phyloP scores from a whole-genome alignment of 53 echinoderm and acorn worm species.

The Temnopleurus reevesii region DNA sequence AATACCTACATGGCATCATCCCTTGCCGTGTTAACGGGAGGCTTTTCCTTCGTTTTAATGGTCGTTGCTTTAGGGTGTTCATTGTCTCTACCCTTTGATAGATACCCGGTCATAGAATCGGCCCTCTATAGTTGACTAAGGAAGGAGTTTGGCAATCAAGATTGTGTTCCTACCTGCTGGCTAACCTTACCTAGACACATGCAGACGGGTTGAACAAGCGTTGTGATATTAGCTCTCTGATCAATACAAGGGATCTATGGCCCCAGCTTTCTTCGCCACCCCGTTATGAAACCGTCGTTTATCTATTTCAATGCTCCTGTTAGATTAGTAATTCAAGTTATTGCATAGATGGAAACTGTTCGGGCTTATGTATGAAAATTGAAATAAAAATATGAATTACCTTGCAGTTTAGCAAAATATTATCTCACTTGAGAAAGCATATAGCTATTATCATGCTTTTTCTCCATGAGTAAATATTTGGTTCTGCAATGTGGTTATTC shows the following conservation, averaged over 20 bases:
- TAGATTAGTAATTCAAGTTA: not conserved
- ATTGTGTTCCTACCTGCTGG: constrained; percentile 13
- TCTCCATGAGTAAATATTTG: too few relatives aligned
- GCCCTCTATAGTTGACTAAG: constrained; percentile 18
- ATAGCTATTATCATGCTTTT: too few relatives aligned
- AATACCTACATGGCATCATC: not conserved
- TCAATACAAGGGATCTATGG: not conserved
- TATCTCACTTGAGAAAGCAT: too few relatives aligned
- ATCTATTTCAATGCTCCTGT: not conserved
- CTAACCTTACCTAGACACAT: constrained; percentile 2
- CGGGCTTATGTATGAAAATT: too few relatives aligned
- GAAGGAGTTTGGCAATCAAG: not conserved
- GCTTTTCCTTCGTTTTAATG: constrained; percentile 26
- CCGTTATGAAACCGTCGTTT: not conserved
- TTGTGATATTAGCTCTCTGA: constrained; percentile 14
- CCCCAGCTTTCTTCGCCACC: not conserved
- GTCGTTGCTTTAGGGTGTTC: not conserved
- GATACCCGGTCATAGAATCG: not conserved
- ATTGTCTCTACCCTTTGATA: not conserved
- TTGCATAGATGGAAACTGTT: too few relatives aligned
- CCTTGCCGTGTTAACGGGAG: constrained; percentile 32
- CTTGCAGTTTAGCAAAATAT: too few relatives aligned
- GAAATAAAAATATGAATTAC: too few relatives aligned
- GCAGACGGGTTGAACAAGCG: constrained; percentile 52
- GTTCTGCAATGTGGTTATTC: too few relatives aligned